phyloP scores from a whole-genome alignment of 2,797 vertebrate genomes.

The Sebastes umbrosus region DNA sequence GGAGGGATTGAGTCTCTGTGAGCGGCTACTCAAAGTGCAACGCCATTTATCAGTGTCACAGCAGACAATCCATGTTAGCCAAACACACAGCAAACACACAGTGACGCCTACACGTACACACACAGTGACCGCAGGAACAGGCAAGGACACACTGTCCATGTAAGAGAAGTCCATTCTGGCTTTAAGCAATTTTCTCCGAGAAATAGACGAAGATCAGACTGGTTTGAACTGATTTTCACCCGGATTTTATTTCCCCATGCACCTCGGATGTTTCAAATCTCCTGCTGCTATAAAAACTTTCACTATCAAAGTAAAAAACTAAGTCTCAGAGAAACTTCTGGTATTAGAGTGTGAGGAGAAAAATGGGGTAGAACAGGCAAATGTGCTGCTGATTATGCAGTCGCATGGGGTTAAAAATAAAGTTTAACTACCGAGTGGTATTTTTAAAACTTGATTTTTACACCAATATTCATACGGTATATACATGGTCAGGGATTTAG shows the following conservation, averaged over 20 bases:
- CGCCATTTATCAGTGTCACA: slow-evolving; percentile 77
- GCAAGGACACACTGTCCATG: slow-evolving; percentile 16
- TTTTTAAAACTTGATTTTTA: not conserved
- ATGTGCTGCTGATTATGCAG: slow-evolving; percentile 16
- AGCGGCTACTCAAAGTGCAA: slow-evolving; percentile 57
- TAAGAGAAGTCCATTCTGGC: slow-evolving; percentile 13
- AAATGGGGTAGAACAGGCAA: slow-evolving; percentile 9
- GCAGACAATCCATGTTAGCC: slow-evolving; percentile 47
- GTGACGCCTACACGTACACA: not conserved
- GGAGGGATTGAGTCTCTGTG: slow-evolving; percentile 59
- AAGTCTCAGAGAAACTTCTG: not conserved
- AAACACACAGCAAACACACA: slow-evolving; percentile 41
- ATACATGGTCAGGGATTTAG: not conserved
- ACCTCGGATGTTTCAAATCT: not conserved
- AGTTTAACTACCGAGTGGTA: not conserved
- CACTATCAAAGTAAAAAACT: slow-evolving; percentile 7
- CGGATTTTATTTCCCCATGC: not conserved
- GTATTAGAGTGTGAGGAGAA: not conserved
- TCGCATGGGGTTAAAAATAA: not conserved
- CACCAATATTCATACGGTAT: not conserved
- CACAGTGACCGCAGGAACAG: slow-evolving; percentile 5
- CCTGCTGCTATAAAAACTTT: not conserved
- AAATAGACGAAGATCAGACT: not conserved
- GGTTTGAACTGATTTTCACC: slow-evolving; percentile 18
- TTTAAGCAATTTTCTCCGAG: slow-evolving; percentile 4